phyloP scores from a whole-genome alignment of 2,888 invertebrate genomes.

The Harmothoe impar region DNA sequence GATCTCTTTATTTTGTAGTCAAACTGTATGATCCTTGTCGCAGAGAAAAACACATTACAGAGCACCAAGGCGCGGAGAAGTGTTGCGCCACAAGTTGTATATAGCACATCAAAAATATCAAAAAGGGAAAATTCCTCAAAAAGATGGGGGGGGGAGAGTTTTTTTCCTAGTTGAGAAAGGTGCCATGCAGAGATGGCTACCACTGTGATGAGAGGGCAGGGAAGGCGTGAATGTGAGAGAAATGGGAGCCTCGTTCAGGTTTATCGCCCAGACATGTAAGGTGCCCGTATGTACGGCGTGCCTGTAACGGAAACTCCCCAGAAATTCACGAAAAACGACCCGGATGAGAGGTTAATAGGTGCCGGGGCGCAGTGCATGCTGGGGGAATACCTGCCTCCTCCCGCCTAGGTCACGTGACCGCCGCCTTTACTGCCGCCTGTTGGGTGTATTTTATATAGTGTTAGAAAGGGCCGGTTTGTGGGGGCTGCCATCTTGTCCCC shows the following conservation, averaged over 20 bases:
- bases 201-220: too few species aligned
- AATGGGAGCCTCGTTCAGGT: background rate
- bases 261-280: background rate
- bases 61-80: too few species aligned
- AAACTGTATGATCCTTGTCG: too few species aligned
- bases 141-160: background rate
- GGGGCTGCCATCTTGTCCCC: background rate
- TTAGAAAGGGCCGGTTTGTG: too few species aligned
- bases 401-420: constrained; percentile 27
- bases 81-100: too few species aligned
- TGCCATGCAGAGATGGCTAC: background rate
- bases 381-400: too few species aligned
- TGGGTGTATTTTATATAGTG: constrained; percentile 32
- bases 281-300: too few species aligned
- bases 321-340: background rate
- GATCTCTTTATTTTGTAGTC: too few species aligned
- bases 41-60: too few species aligned
- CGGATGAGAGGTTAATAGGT: background rate
- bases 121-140: too few species aligned
- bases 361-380: too few species aligned
- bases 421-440: constrained; percentile 26
- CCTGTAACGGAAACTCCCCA: background rate
- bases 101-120: too few species aligned
- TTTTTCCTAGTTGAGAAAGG: background rate
- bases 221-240: background rate